phyloP scores from a whole-genome alignment of 2,888 invertebrate genomes.

The Temnothorax rugatulus region DNA sequence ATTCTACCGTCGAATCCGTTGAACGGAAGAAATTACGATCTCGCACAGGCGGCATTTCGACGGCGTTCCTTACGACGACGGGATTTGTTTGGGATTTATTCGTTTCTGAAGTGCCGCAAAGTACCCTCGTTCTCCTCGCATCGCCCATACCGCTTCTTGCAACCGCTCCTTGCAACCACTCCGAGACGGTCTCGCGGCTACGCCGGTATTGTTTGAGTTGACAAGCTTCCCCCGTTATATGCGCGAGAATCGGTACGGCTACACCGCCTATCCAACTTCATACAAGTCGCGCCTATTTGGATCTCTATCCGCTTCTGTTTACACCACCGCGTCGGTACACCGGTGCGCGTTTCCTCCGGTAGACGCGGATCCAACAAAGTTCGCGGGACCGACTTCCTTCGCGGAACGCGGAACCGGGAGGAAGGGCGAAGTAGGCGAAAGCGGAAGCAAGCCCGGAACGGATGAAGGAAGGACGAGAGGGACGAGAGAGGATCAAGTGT shows the following conservation, averaged over 20 bases:
- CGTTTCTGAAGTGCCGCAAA: constrained; percentile 30
- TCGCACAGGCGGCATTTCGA: constrained; percentile 37
- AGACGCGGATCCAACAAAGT: constrained; percentile 62
- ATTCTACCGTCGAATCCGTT: constrained; percentile 52
- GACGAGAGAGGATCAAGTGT: constrained; percentile 66
- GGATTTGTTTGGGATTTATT: constrained; percentile 56
- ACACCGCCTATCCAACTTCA: constrained; percentile 66
- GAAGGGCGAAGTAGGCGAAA: constrained; percentile 45
- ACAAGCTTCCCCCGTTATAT: constrained; percentile 65
- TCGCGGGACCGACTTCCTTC: constrained; percentile 69
- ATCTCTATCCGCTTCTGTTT: constrained; percentile 72
- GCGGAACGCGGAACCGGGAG: constrained; percentile 52
- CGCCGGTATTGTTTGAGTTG: constrained; percentile 71
- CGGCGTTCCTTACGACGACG: constrained; percentile 50
- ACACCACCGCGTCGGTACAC: constrained; percentile 60
- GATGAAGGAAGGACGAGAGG: constrained; percentile 19
- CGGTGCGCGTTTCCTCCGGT: constrained; percentile 55
- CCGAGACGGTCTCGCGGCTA: constrained; percentile 45
- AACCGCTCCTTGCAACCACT: constrained; percentile 21
- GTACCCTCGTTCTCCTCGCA: not conserved
- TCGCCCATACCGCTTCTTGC: not conserved
- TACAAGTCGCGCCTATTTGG: constrained; percentile 69
- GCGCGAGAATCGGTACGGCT: constrained; percentile 61
- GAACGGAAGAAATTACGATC: constrained; percentile 57
- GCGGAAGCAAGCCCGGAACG: constrained; percentile 7